Conservation (phyloP, 2,797 vertebrate species). For the Apogon talboti region DNA sequence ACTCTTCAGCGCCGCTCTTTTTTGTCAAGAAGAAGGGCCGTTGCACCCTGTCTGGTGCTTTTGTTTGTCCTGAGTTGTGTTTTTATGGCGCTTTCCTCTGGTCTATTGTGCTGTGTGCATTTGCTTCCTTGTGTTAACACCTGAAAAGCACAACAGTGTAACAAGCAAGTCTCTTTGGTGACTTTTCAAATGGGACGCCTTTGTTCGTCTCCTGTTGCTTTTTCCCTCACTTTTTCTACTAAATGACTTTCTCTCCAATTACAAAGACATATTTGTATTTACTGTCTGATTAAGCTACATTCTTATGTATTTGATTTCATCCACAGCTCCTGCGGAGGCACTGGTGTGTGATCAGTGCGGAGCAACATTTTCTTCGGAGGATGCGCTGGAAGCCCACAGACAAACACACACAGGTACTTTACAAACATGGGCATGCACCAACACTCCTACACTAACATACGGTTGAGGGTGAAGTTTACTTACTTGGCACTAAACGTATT, state of each 20-base stretch:
- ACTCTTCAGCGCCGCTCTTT: conserved; percentile 88
- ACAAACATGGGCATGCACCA: conserved; percentile 21
- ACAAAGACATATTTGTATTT: conserved; percentile 32
- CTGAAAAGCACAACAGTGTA: conserved; percentile 69
- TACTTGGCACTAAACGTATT: too few species aligned
- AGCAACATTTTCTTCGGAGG: conserved; percentile 95
- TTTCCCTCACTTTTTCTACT: conserved; percentile 25
- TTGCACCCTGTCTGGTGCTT: conserved; percentile 72
- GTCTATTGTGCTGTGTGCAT: conserved; percentile 54
- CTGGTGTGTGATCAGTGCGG: conserved; percentile 98
- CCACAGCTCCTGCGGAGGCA: conserved; percentile 92
- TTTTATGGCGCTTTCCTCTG: conserved; percentile 55
- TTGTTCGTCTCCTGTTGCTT: conserved; percentile 33
- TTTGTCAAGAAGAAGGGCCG: conserved; percentile 74
- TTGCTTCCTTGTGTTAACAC: conserved; percentile 70
- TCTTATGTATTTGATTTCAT: conserved; percentile 60
- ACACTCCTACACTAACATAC: not conserved
- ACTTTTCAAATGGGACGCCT: conserved; percentile 54
- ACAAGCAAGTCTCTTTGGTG: conserved; percentile 53
- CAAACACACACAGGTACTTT: conserved; percentile 94
- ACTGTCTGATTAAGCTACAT: conserved; percentile 46
- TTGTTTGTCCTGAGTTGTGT: conserved; percentile 70
- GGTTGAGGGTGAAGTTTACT: too few species aligned
- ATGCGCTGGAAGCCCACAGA: conserved; percentile 94
- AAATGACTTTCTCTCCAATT: conserved; percentile 44